phyloP scores from a whole-genome alignment of 1,140 invertebrate genomes.

The Bacillus rossius region DNA sequence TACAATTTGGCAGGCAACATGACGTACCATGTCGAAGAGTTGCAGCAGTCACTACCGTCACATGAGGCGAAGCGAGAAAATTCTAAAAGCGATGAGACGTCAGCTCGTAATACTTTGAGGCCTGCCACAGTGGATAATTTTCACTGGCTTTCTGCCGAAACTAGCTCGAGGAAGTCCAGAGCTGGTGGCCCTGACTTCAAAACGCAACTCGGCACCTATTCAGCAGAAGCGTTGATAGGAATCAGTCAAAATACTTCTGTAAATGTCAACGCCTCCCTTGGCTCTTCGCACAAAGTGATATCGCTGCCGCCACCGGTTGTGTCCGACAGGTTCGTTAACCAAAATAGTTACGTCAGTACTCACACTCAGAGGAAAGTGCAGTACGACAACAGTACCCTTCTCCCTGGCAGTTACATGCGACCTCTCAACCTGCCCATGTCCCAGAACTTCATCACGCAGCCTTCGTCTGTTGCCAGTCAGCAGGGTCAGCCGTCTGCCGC shows the following conservation, averaged over 20 bases:
- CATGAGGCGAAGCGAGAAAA: neutral
- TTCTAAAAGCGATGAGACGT: neutral
- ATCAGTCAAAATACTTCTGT: neutral
- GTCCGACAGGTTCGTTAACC: conserved; percentile 11
- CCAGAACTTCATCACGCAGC: no score
- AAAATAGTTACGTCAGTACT: neutral
- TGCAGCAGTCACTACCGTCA: neutral
- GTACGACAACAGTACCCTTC: neutral
- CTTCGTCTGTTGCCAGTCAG: neutral
- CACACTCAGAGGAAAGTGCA: no score
- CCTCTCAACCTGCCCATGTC: neutral
- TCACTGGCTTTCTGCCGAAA: neutral
- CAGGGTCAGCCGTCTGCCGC: neutral
- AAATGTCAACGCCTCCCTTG: neutral
- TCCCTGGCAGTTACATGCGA: neutral
- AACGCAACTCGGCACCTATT: conserved; percentile 15
- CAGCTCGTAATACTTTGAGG: neutral
- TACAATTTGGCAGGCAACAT: neutral
- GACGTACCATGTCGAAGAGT: no score
- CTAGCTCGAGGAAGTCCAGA: conserved; percentile 23
- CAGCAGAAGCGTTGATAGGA: conserved; percentile 21
- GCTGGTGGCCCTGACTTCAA: conserved; percentile 13
- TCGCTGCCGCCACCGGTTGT: conserved; percentile 12
- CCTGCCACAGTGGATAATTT: neutral
- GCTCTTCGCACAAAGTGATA: conserved; percentile 7